These are phyloP conservation scores for Brachypodius melanocephalos DNA, from an alignment of 2,113 vertebrate species.

Conservation along the genomic window DNA sequence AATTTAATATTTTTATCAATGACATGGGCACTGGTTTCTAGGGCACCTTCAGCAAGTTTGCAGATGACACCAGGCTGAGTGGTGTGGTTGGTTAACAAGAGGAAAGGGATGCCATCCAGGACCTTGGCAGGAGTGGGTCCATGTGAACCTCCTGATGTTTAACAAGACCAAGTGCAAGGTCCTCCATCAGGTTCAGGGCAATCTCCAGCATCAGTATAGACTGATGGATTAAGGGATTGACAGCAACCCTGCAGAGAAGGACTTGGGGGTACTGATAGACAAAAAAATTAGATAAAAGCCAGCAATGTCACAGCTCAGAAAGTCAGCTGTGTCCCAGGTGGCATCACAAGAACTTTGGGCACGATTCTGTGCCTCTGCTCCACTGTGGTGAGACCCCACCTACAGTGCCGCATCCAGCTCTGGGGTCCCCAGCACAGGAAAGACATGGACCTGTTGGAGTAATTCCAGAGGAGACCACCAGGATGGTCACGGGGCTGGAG, in stretches of 20 bases:
- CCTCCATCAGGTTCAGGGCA: background rate
- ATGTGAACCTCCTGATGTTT: background rate
- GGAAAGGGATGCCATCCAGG: background rate
- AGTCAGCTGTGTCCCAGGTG: background rate
- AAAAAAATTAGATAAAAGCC: background rate
- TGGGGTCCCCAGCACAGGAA: background rate
- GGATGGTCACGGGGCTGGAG: background rate
- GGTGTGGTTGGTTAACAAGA: background rate
- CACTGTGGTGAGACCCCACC: background rate
- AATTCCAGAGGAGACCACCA: background rate
- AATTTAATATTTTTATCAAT: background rate
- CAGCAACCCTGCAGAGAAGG: background rate
- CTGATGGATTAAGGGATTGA: background rate
- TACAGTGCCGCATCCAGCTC: rapidly evolving
- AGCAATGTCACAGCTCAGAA: background rate
- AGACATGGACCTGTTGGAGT: background rate
- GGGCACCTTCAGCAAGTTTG: background rate
- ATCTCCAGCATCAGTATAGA: background rate
- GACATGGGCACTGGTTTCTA: background rate
- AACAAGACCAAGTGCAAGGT: background rate
- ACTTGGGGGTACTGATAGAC: background rate
- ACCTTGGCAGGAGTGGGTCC: background rate
- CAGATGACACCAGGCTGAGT: background rate
- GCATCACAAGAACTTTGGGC: background rate
- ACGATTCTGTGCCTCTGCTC: background rate